Percentiles rank a stretch among this genome's conserved stretches.
Evolutionary conservation across 2,797 vertebrate species (phyloP).

Genomic region (Coreius guichenoti): DNA sequence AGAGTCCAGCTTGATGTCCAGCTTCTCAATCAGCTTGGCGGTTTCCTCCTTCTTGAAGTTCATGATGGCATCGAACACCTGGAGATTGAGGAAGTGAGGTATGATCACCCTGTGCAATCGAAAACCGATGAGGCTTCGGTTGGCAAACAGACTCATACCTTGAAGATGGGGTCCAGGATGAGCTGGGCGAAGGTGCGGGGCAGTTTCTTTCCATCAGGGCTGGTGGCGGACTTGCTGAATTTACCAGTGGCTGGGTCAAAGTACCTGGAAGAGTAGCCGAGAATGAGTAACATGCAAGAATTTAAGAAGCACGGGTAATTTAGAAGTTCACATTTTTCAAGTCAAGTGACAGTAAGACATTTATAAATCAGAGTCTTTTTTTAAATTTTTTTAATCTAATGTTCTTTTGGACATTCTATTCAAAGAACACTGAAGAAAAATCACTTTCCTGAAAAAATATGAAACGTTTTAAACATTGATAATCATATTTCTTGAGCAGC

Average conservation of each 20-base stretch:
- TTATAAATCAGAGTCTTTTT: too few relatives aligned
- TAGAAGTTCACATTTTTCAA: too few relatives aligned
- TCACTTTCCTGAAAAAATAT: neutral
- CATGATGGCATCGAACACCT: conserved; percentile 84
- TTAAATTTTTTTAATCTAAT: too few relatives aligned
- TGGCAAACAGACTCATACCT: neutral
- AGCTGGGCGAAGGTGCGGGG: conserved; percentile 90
- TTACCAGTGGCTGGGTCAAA: conserved; percentile 86
- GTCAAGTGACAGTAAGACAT: too few relatives aligned
- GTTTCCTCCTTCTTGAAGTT: conserved; percentile 93
- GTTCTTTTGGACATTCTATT: neutral
- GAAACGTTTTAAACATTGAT: neutral
- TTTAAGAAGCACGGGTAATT: too few relatives aligned
- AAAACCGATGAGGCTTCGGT: too few relatives aligned
- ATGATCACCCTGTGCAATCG: neutral
- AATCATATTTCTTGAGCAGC: neutral
- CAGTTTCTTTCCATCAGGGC: conserved; percentile 82
- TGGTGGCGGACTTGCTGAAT: conserved; percentile 80
- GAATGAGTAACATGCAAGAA: neutral
- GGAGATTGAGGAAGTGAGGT: neutral
- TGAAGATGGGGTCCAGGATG: conserved; percentile 83
- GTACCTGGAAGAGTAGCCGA: conserved; percentile 70
- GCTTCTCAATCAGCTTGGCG: conserved; percentile 86
- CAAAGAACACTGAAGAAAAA: neutral
- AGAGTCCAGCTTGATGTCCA: conserved; percentile 90